phyloP scores from a whole-genome alignment of 2,797 vertebrate genomes.

The Carduelis carduelis region DNA sequence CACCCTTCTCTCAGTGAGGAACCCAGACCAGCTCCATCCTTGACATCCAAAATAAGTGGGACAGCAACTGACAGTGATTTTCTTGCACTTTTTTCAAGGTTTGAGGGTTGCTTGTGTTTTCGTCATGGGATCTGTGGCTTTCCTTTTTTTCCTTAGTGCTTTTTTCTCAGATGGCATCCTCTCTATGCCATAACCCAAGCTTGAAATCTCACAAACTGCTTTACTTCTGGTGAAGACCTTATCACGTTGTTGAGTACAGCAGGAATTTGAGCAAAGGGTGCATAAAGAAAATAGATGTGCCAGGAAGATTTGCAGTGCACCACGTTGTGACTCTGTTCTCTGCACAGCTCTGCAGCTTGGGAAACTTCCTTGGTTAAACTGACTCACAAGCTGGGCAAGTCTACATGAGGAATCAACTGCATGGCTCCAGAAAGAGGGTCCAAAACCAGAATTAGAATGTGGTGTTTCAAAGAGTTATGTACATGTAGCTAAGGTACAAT shows the following conservation, averaged over 20 bases:
- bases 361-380: not conserved
- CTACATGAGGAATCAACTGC: not conserved
- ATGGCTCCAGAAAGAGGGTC: not conserved
- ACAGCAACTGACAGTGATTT: not conserved
- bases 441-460: not conserved
- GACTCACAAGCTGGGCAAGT: not conserved
- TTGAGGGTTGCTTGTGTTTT: not conserved
- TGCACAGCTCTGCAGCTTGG: not conserved
- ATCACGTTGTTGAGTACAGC: not conserved
- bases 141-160: not conserved
- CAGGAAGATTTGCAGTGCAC: not conserved
- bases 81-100: not conserved
- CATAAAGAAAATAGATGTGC: not conserved
- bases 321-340: not conserved
- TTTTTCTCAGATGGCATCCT: not conserved
- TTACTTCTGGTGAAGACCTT: not conserved
- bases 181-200: not conserved
- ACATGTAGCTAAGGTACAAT: constrained; percentile 9
- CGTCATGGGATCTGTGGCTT: not conserved
- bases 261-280: not conserved
- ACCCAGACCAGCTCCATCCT: not conserved
- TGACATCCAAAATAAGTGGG: not conserved
- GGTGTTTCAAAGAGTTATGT: not conserved
- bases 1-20: not conserved
- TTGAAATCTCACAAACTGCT: not conserved